A percentile compares a stretch with the other conserved stretches of the same genome.
Conservation (phyloP, 2,797 vertebrate genomes). For the Orientallactaga sibirica region DNA sequence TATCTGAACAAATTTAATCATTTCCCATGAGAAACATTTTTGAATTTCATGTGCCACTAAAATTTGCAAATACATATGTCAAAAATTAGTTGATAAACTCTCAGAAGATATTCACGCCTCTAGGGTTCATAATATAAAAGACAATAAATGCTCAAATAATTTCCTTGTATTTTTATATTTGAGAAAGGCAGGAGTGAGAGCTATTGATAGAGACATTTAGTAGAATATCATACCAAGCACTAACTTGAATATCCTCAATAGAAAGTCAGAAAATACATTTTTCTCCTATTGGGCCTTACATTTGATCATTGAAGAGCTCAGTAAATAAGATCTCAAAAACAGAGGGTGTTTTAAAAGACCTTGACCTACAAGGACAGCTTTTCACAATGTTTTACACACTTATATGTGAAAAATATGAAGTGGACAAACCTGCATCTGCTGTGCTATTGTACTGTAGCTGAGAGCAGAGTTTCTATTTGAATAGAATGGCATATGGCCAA, state of each 20-base stretch:
- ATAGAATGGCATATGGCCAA: not conserved
- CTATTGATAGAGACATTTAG: not conserved
- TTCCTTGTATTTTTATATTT: not conserved
- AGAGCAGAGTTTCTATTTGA: slow-evolving; percentile 31
- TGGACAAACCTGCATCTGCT: not conserved
- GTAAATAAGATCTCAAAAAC: slow-evolving; percentile 15
- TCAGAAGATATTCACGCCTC: not conserved
- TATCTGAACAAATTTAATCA: not conserved
- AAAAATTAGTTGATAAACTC: not conserved
- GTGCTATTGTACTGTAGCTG: not conserved
- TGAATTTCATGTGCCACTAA: not conserved
- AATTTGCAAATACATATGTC: not conserved
- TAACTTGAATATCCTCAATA: not conserved
- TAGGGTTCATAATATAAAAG: not conserved
- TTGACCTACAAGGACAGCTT: not conserved
- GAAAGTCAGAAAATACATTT: not conserved
- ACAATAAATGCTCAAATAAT: not conserved
- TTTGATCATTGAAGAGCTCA: slow-evolving; percentile 7
- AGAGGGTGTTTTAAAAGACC: not conserved
- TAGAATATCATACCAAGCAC: not conserved
- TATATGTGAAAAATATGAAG: not conserved
- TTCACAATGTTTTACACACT: not conserved
- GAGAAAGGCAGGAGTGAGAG: not conserved
- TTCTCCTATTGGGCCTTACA: not conserved
- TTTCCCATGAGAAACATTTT: slow-evolving; percentile 2